phyloP scores from a whole-genome alignment of 2,113 vertebrate genomes.

The Strigops habroptila region DNA sequence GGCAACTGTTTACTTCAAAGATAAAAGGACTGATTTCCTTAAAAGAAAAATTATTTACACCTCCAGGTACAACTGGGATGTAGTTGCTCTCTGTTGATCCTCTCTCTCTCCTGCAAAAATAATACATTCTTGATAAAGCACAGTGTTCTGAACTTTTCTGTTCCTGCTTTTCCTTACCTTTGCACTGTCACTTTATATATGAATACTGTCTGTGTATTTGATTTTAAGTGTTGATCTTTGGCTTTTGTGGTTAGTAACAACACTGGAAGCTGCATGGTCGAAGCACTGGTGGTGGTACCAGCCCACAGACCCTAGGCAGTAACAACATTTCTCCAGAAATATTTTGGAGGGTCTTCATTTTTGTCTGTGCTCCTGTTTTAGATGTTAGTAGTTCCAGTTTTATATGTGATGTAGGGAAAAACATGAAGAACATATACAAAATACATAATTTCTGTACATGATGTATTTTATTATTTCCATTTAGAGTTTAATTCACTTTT shows the following conservation, averaged over 20 bases:
- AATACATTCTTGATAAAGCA: background rate
- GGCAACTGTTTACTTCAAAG: background rate
- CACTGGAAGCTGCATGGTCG: background rate
- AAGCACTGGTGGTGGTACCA: background rate
- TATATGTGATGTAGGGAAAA: background rate
- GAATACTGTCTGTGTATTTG: background rate
- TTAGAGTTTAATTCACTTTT: background rate
- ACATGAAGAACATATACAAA: background rate
- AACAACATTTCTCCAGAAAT: background rate
- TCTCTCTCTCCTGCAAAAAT: background rate
- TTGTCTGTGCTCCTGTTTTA: background rate
- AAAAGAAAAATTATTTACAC: background rate
- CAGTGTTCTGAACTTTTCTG: background rate
- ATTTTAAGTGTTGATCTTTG: background rate
- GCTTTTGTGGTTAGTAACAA: background rate
- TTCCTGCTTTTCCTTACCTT: background rate
- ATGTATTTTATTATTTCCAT: background rate
- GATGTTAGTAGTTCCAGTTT: background rate
- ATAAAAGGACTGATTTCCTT: background rate
- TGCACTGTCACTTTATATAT: background rate
- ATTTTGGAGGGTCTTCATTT: background rate
- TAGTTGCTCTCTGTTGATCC: background rate
- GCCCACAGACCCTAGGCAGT: background rate
- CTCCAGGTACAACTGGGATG: background rate
- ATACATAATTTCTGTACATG: background rate